These are phyloP conservation scores for Trisateles emortualis DNA, from an alignment of 2,888 invertebrate genomes.

Conservation along the genomic window DNA sequence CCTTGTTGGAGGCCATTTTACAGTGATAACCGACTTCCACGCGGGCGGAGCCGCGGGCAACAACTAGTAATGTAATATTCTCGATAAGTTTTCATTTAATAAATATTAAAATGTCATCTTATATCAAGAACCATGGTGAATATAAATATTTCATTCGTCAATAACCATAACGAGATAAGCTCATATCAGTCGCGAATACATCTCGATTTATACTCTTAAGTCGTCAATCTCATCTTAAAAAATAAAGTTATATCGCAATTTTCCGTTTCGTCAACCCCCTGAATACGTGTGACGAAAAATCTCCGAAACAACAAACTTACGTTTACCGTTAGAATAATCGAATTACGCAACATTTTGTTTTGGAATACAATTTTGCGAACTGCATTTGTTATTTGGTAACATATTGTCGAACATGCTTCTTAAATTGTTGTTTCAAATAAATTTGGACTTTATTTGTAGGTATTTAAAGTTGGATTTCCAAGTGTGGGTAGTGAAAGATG, in stretches of 20 bases:
- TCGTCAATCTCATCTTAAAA: conserved; percentile 80
- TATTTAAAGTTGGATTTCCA: conserved; percentile 40
- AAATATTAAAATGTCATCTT: neutral
- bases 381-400: conserved; percentile 54
- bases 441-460: conserved; percentile 21
- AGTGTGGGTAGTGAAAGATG: conserved; percentile 41
- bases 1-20: no score
- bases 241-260: conserved; percentile 85
- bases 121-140: neutral
- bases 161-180: conserved; percentile 67
- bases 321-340: conserved; percentile 21
- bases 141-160: conserved; percentile 30
- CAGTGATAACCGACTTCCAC: no score
- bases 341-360: conserved; percentile 20
- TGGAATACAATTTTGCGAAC: conserved; percentile 9
- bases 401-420: conserved; percentile 47
- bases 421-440: conserved; percentile 14
- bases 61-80: no score
- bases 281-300: conserved; percentile 75
- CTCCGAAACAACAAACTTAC: conserved; percentile 47
- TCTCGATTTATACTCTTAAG: conserved; percentile 67
- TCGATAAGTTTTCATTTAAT: no score
- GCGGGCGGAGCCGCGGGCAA: no score
- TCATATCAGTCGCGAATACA: conserved; percentile 59
- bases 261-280: conserved; percentile 77